These are phyloP conservation scores for Cremastinae sp. DNA, from an alignment of 2,888 invertebrate species.

Conservation along the genomic window DNA sequence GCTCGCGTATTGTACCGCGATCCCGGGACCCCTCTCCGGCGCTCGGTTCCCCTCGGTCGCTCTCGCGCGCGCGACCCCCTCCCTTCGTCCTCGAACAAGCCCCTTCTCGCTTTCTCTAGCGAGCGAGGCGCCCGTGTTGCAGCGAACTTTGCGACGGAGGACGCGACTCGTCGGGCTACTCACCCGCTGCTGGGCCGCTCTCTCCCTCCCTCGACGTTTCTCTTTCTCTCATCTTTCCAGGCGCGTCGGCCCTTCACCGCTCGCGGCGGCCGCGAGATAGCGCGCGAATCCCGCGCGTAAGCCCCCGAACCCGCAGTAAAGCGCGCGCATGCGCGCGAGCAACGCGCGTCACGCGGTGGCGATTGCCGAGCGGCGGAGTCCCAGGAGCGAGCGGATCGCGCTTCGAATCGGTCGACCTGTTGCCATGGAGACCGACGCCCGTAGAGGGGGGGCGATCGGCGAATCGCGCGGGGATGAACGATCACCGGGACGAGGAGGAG, in stretches of 20 bases:
- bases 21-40: conserved; percentile 64
- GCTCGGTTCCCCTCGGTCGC: conserved; percentile 49
- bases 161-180: conserved; percentile 27
- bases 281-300: conserved; percentile 4
- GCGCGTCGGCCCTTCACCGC: conserved; percentile 37
- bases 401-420: conserved; percentile 59
- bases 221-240: conserved; percentile 31
- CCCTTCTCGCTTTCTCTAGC: conserved; percentile 39
- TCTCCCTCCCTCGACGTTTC: conserved; percentile 6
- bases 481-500: conserved; percentile 28
- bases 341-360: conserved; percentile 29
- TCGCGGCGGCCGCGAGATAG: conserved; percentile 22
- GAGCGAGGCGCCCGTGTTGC: not conserved
- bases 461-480: conserved; percentile 20
- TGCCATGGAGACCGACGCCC: conserved; percentile 68
- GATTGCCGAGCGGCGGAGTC: not conserved
- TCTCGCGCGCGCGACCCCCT: conserved; percentile 9
- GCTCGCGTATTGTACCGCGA: conserved; percentile 62
- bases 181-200: conserved; percentile 37
- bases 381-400: conserved; percentile 30
- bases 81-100: conserved; percentile 11
- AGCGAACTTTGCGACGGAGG: conserved; percentile 10
- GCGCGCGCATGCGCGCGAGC: conserved; percentile 41
- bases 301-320: conserved; percentile 37
- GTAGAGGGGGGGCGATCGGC: conserved; percentile 12